Evolutionary conservation across 2,888 invertebrate genomes (phyloP).

Genomic region (Brenthis ino): DNA sequence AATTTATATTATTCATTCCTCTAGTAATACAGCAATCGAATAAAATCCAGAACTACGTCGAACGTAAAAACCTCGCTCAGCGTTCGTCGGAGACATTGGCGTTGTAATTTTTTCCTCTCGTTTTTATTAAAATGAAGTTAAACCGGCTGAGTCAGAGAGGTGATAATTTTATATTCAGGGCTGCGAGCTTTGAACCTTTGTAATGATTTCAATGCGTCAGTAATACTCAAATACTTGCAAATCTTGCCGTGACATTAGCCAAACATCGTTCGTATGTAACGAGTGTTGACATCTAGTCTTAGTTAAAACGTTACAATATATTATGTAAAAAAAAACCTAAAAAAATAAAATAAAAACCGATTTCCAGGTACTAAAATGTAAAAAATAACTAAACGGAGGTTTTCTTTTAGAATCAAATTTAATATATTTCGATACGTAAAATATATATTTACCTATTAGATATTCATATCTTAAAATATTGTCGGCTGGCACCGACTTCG

Average conservation of each 20-base stretch:
- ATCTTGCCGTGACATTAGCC: background rate
- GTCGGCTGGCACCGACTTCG: no score
- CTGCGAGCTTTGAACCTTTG: conserved; percentile 38
- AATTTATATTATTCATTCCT: conserved; percentile 22
- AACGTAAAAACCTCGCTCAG: conserved; percentile 40
- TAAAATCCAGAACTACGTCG: conserved; percentile 37
- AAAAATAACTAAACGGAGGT: no score
- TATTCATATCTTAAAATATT: no score
- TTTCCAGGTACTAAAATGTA: no score
- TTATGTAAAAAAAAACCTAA: no score
- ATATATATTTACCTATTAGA: no score
- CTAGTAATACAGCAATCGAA: conserved; percentile 41
- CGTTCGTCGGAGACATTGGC: conserved; percentile 52
- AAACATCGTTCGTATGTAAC: no score
- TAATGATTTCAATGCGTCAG: conserved; percentile 31
- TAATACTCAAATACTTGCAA: conserved; percentile 11
- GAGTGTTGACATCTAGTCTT: no score
- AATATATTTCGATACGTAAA: no score
- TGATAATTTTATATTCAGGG: conserved; percentile 75
- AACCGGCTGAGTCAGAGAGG: conserved; percentile 67
- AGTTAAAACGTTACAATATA: no score
- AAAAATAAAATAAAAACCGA: no score
- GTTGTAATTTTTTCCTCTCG: conserved; percentile 54
- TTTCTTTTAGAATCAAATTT: no score
- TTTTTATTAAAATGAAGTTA: conserved; percentile 75